phyloP scores from a whole-genome alignment of 2,113 vertebrate genomes.

The Charadrius vociferus region DNA sequence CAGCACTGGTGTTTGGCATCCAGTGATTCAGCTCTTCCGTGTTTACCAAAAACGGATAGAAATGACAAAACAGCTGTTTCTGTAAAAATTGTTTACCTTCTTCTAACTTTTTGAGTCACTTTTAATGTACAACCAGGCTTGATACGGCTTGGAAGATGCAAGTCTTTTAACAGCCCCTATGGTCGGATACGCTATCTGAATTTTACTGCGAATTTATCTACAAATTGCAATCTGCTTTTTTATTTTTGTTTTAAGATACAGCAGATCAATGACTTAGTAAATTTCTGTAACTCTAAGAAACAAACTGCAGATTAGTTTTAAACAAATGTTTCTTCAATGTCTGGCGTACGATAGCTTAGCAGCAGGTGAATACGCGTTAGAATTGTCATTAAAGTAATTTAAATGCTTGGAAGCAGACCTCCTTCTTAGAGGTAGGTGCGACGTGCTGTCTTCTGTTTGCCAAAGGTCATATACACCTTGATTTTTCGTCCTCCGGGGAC shows the following conservation, averaged over 20 bases:
- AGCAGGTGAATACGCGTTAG: neutral
- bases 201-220: neutral
- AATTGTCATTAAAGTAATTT: neutral
- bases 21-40: neutral
- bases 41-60: neutral
- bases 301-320: neutral
- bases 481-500: neutral
- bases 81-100: neutral
- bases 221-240: neutral
- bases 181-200: neutral
- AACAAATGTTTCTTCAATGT: neutral
- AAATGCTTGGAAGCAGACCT: neutral
- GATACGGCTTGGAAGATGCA: neutral
- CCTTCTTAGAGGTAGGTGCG: neutral
- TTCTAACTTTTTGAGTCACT: neutral
- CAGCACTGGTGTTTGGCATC: neutral
- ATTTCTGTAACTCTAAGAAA: neutral
- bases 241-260: neutral
- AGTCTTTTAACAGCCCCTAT: neutral
- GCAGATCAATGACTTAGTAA: neutral
- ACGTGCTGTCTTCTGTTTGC: neutral
- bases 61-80: conserved; percentile 31
- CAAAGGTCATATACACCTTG: neutral
- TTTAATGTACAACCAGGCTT: neutral
- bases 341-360: neutral